Conservation (phyloP, 1,140 invertebrate genomes). For the Aphaenogaster floridana region DNA sequence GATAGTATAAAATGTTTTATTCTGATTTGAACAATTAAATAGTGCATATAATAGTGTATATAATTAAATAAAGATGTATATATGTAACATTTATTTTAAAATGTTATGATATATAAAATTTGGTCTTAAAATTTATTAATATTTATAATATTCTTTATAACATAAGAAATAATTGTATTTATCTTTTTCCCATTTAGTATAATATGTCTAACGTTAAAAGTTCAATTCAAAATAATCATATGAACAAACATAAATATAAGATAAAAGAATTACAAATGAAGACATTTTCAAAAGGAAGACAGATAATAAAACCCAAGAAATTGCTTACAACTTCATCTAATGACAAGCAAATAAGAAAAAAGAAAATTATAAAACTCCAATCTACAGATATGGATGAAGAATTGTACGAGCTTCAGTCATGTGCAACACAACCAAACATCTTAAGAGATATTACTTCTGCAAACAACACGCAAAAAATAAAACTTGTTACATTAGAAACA, state of each 20-base stretch:
- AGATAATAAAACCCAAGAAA: neutral
- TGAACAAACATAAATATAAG: neutral
- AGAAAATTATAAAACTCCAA: neutral
- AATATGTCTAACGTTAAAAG: neutral
- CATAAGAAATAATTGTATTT: neutral
- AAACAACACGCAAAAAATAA: neutral
- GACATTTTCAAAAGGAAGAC: neutral
- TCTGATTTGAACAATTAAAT: neutral
- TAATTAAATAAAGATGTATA: neutral
- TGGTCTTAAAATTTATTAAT: no score
- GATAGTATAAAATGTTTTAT: neutral
- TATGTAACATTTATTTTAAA: no score
- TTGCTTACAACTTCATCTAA: neutral
- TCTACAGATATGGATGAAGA: neutral
- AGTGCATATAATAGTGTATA: neutral
- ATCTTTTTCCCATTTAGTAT: neutral
- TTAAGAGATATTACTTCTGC: neutral
- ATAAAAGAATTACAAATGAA: neutral
- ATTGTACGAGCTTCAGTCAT: neutral
- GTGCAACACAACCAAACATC: neutral
- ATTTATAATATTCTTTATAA: no score
- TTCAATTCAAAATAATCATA: neutral
- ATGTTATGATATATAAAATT: no score
- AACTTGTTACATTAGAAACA: neutral
- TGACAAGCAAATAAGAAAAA: neutral